These are phyloP conservation scores for Nymphalis urticae DNA, from an alignment of 2,888 invertebrate genomes.

Conservation along the genomic window DNA sequence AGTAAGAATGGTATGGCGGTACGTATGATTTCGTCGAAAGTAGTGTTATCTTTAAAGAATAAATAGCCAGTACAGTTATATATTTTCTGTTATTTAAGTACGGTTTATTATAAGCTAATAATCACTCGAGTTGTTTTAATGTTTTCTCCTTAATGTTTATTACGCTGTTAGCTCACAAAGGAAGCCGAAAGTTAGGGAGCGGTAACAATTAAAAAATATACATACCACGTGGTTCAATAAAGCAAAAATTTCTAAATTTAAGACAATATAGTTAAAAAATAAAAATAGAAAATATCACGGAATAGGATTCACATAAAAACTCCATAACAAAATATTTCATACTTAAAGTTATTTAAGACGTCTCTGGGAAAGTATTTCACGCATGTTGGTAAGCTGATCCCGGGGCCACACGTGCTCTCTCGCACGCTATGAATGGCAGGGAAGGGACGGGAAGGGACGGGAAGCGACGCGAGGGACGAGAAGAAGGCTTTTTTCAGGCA, in stretches of 20 bases:
- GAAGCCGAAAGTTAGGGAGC: slow-evolving; percentile 8
- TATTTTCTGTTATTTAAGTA: slow-evolving; percentile 16
- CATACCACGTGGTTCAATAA: neutral
- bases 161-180: slow-evolving; percentile 13
- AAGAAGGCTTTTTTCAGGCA: slow-evolving; percentile 80
- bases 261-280: neutral
- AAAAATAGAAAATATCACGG: neutral
- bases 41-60: slow-evolving; percentile 14
- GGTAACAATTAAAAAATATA: neutral
- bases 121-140: neutral
- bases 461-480: slow-evolving; percentile 45
- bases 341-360: slow-evolving; percentile 18
- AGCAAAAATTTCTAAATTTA: neutral
- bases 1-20: slow-evolving; percentile 34
- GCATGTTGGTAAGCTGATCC: slow-evolving; percentile 68
- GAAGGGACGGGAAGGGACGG: slow-evolving; percentile 53
- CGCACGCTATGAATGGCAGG: slow-evolving; percentile 53
- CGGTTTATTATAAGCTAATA: slow-evolving; percentile 8
- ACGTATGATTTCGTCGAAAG: slow-evolving; percentile 10
- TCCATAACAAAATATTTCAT: slow-evolving; percentile 19
- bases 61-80: slow-evolving; percentile 13
- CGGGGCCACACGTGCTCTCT: slow-evolving; percentile 69
- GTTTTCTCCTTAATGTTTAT: neutral
- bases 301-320: neutral
- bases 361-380: slow-evolving; percentile 70